Evolutionary conservation across 2,888 invertebrate genomes (phyloP), one percentile per base, ranked within the genome.

Genomic region (Morpho achilles): DNA sequence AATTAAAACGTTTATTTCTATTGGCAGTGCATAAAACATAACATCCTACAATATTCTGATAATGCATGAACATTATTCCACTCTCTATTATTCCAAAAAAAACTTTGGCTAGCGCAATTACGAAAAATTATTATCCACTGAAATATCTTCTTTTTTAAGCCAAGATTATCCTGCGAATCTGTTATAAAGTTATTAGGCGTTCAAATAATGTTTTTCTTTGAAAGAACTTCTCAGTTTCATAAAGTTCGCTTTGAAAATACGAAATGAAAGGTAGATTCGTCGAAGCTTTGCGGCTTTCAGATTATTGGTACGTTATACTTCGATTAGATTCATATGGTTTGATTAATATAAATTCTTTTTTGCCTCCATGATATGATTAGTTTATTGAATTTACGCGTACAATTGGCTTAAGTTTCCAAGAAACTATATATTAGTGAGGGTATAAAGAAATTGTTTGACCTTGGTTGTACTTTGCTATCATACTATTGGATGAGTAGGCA

Each of bases 161-260:
- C 41, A 41, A 2, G 49, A 59, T 59, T 16, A 56, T 53, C 53
- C 53, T 49, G 16, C 53, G 56, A 56, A 56, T 59, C 47, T 50
- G 48, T 59, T 62, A 55, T 41, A 50, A 62, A 59, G 52, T 61
- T 61, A 56, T 56, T 47, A 58, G 47, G 47, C 45, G 56, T 45
- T 7, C 47, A 23, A 48, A 54, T 54, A 56, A 59, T 56, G 48
- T 56, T 59, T 50, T 61, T 53, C 32, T 59, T 56, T 61, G 42
- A 55, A 22, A 42, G 50, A 50, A 59, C 44, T 51, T 48, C 46
- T 48, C 53, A 50, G 50, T 59, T 59, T 48, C 48, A 39, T 46
- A 59, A 59, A 59, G 53, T 62, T 62, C 56, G 61, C 50, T 59
- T 59, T 56, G 44, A 51, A 56, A 56, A n/a, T 46, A 41, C 43